Base-by-base conservation (phyloP, 2,113 vertebrate genomes). In the Oplegnathus fasciatus region DNA sequence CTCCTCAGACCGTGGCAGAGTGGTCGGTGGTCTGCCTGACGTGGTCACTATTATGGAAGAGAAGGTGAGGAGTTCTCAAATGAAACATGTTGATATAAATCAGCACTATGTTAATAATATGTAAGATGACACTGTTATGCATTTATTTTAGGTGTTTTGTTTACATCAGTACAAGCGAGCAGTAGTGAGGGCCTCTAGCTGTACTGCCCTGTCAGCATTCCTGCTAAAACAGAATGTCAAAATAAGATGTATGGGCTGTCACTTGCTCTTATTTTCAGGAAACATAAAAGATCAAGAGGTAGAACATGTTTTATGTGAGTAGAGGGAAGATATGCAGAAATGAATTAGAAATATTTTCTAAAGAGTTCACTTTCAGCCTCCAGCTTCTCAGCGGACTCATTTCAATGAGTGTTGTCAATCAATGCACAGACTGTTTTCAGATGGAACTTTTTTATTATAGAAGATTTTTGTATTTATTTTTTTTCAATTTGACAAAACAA, bases 11-110 rank as follows among this genome's bases (percentile, higher is more conserved):
- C 98, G 98, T 44, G 98, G 98, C 87, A 97, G 97, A 96, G 97
- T 99, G 84, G 72, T 99, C 0, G 98, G 98, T 0, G 98, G 98
- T 44, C 94, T 99, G 64, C 98, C 98, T 18, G 98, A 99, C 1
- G 98, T 99, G 0, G 98, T 98, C 91, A 99, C 98, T 11, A 99
- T 99, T 76, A 99, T 99, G 98, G 98, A 99, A n/a, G 93, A 97
- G 70, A 99, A 99, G 98, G 98, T 99, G 94, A 95, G 95, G 18
- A 18, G 20, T 46, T 28, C 30, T 44, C 48, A 58, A 46, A 15
- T 15, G 0, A 34, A 30, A 24, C n/a, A 30, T 14, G 3, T 1
- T 1, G 24, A 40, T 26, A 28, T 28, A 20, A 32, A 60, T 46
- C 18, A 13, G 22, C 18, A 20, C 54, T 15, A 9, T 44, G 30